Base-by-base conservation (phyloP, 64 coral and sea anemone species). In the Porites lutea region DNA sequence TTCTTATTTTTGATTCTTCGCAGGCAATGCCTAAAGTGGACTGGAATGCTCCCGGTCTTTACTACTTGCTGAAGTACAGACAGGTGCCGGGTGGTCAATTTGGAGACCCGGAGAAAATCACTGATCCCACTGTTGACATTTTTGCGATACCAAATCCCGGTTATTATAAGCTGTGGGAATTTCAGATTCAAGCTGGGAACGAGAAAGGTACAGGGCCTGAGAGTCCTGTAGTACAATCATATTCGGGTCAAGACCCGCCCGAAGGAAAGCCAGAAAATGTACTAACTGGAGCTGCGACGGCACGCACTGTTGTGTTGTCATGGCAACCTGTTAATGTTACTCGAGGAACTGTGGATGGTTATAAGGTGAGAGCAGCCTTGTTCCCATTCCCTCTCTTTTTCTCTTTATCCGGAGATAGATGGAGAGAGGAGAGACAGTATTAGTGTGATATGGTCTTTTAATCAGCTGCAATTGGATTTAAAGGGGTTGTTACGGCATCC, bases 291-390 rank as follows among this genome's bases (percentile, higher is more conserved):
- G 69, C 60, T 52, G 50, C 90, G 8, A 55, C 48, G 4, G 82
- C 92, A 46, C 95, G 92, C 57, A 86, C 13, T 14, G 87, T 94
- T 4, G 71, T 88, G 27, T 68, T 97, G 43, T 77, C 91, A 6
- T 97, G 95, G 95, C 46, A 91, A 52, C 66, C 86, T 8, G 92
- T 97, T 6, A 4, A 23, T n/a, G 55, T 86, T 22, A 52, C 82
- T 13, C 4, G 75, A 47, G 95, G 95, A 66, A 97, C 88, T 75
- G 86, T 97, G 19, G 95, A 97, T 91, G 95, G 95, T 27, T 97
- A 97, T 53, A 79, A 82, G 88, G 95, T 97, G 82, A 60, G 92
- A 43, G 58, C 14, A 37, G 27, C 27, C 27, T 37, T 37, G 27
- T 37, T 37, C 27, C 27, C 27, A 37, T 37, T 37, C 27, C 27